Percentiles rank a stretch among this genome's conserved stretches.
Conservation (phyloP, 2,797 vertebrate species). For the Avahi laniger region DNA sequence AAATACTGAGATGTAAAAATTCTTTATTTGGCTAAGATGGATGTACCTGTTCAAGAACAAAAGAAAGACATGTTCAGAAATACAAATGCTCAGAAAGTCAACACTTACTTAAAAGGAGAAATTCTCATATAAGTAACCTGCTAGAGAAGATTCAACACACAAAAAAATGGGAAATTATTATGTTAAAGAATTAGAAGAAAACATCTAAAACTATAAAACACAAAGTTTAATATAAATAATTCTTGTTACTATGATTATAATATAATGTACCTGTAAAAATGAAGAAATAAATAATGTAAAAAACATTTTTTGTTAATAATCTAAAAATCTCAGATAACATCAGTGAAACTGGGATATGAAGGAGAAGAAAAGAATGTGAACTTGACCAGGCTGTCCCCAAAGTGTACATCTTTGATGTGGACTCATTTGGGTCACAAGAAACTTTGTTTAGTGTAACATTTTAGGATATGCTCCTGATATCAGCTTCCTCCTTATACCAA, state of each 20-base stretch:
- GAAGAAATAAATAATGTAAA: neutral
- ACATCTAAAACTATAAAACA: neutral
- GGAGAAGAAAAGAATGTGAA: neutral
- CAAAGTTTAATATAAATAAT: neutral
- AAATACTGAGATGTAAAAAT: neutral
- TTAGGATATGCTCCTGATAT: neutral
- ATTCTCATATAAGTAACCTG: neutral
- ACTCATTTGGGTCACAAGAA: conserved; percentile 24
- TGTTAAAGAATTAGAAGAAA: neutral
- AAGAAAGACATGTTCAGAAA: conserved; percentile 19
- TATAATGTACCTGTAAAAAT: neutral
- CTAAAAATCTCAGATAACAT: neutral
- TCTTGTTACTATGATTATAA: neutral
- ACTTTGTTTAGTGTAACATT: neutral
- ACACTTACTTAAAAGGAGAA: neutral
- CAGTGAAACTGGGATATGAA: neutral
- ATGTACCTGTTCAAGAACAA: neutral
- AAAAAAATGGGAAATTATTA: neutral
- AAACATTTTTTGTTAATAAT: neutral
- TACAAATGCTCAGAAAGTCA: neutral
- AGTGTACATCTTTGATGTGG: neutral
- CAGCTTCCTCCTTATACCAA: neutral
- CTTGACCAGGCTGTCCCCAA: neutral
- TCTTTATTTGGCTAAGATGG: neutral
- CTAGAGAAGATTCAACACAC: neutral